Percentiles rank a stretch among this genome's conserved stretches.
These are phyloP conservation scores for Takifugu ocellatus DNA, from an alignment of 2,797 vertebrate genomes.

Conservation along the genomic window DNA sequence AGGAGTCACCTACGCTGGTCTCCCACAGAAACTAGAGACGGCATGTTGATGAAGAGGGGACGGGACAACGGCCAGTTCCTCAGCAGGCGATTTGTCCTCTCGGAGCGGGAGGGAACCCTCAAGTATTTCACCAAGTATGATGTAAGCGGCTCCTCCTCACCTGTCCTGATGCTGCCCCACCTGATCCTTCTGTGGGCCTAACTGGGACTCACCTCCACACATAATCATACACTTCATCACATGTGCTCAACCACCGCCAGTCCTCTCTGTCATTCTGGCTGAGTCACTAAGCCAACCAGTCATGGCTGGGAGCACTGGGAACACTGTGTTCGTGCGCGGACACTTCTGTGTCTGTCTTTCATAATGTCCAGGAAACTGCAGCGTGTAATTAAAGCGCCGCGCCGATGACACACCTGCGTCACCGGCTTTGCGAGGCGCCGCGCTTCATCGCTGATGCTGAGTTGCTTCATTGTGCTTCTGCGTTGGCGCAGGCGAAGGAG, in stretches of 20 bases:
- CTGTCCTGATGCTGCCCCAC: no score
- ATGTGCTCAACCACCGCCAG: conserved; percentile 27
- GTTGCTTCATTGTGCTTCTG: not conserved
- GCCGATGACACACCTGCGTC: no score
- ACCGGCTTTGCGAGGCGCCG: no score
- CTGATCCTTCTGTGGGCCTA: no score
- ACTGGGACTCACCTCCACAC: not conserved
- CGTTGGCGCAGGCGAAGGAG: conserved; percentile 79
- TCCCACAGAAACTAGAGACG: conserved; percentile 77
- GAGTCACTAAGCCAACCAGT: conserved; percentile 44
- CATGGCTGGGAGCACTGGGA: conserved; percentile 29
- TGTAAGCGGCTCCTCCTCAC: conserved; percentile 67
- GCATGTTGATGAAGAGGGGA: conserved; percentile 85
- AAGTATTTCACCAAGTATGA: conserved; percentile 88
- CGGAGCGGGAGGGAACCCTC: conserved; percentile 82
- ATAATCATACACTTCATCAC: not conserved
- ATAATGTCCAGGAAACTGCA: no score
- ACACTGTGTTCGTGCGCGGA: not conserved
- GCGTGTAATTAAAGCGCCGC: no score
- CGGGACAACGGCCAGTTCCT: conserved; percentile 87
- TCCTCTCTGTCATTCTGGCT: conserved; percentile 28
- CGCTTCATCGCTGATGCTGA: not conserved
- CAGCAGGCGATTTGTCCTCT: conserved; percentile 84
- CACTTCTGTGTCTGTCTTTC: no score
- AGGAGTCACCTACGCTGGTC: conserved; percentile 11